These are phyloP conservation scores for Palythoa caribaeorum DNA, from an alignment of 92 coral and sea anemone species.

Conservation along the genomic window DNA sequence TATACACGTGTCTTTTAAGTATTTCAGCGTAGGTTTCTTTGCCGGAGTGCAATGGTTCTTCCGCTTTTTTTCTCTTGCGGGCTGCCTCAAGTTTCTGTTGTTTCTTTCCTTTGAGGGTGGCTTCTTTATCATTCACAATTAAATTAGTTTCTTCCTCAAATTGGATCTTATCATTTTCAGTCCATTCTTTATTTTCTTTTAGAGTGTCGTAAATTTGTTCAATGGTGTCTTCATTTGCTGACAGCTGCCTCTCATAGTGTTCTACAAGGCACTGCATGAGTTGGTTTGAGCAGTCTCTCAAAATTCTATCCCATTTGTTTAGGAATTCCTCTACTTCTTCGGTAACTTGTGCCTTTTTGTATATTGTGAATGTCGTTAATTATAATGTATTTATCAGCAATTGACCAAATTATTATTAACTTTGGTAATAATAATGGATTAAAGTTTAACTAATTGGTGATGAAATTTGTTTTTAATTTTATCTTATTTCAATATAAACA, in stretches of 20 bases:
- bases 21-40: constrained; percentile 49
- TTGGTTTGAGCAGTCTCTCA: constrained; percentile 23
- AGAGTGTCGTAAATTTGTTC: not conserved
- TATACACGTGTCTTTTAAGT: constrained; percentile 19
- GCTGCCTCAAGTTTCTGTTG: constrained; percentile 31
- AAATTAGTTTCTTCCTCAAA: constrained; percentile 39
- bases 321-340: not conserved
- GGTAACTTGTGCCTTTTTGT: not conserved
- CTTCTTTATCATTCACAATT: constrained; percentile 4
- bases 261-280: constrained; percentile 19
- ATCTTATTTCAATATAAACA: not conserved
- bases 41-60: constrained; percentile 35
- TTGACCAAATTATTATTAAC: too few relatives aligned
- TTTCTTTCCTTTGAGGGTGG: constrained; percentile 26
- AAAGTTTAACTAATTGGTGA: too few relatives aligned
- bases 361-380: too few relatives aligned
- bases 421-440: too few relatives aligned
- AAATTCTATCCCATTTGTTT: not conserved
- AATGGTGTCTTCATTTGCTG: not conserved
- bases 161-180: not conserved
- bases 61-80: constrained; percentile 32
- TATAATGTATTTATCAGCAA: too few relatives aligned
- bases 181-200: too few relatives aligned
- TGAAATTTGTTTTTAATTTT: too few relatives aligned
- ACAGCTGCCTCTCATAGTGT: constrained; percentile 25